Conservation (phyloP, 2,888 invertebrate genomes). For the Eilema griseolum region DNA sequence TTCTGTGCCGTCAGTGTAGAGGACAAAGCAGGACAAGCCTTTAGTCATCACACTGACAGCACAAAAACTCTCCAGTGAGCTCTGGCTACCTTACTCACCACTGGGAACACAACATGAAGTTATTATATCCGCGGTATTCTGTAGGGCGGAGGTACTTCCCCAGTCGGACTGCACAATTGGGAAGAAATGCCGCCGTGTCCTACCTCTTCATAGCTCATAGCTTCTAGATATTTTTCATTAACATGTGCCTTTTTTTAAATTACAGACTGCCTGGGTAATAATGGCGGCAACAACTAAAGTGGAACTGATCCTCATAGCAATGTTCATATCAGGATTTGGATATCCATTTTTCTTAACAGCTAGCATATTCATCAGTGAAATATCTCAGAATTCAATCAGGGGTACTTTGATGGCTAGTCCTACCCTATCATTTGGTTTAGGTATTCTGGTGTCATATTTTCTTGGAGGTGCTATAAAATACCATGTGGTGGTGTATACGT, state of each 20-base stretch:
- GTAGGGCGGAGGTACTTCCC: too few relatives aligned
- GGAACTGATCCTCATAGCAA: constrained; percentile 63
- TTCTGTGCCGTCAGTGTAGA: too few relatives aligned
- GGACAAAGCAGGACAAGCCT: too few relatives aligned
- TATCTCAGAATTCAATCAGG: constrained; percentile 72
- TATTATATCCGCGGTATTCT: too few relatives aligned
- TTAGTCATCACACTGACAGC: too few relatives aligned
- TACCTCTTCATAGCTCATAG: too few relatives aligned
- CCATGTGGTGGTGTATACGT: constrained; percentile 62
- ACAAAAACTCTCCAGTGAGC: too few relatives aligned
- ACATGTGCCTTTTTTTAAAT: constrained; percentile 11
- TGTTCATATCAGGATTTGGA: constrained; percentile 69
- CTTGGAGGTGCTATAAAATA: constrained; percentile 69
- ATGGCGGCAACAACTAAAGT: constrained; percentile 59
- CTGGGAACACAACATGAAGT: too few relatives aligned
- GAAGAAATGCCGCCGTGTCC: too few relatives aligned
- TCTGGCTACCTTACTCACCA: too few relatives aligned
- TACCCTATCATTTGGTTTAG: constrained; percentile 66
- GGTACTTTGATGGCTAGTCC: constrained; percentile 69
- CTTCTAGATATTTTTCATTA: neutral
- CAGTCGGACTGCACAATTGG: too few relatives aligned
- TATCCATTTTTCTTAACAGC: constrained; percentile 61
- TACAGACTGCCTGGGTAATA: constrained; percentile 69
- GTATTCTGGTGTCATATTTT: constrained; percentile 69
- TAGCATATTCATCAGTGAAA: constrained; percentile 69